Base-by-base conservation (phyloP, 2,888 invertebrate species). In the Mesorhabditis sp. region DNA sequence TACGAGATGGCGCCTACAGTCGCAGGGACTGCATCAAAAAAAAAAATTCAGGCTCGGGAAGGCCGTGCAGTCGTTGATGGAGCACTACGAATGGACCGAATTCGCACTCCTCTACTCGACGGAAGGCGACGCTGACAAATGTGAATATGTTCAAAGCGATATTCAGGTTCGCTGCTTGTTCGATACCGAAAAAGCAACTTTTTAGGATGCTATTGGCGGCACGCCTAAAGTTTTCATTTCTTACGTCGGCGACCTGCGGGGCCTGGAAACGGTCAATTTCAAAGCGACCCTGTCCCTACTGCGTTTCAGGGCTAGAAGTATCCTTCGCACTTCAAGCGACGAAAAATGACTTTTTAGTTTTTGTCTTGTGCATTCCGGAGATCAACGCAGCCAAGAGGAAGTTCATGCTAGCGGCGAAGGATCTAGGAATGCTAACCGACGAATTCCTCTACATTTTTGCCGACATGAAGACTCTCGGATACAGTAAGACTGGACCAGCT, bases 31-130 rank as follows among this genome's bases (percentile, higher is more conserved):
- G 28, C 28, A 28, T 28, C 28, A 28, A 28, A 1, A 28, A 1
- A 28, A 10, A 50, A 50, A 44, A 28, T 72, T 66, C 65, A 78
- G 80, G 5, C 68, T 80, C 3, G 80, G 78, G 4, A 71, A 73
- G 45, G 80, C 78, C 4, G 68, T 80, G 41, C 70, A 70, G 42
- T 75, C 75, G 65, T 68, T 78, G 4, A 76, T 80, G 76, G 62
- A 58, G 10, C 74, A 76, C 45, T 77, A 76, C 50, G 75, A 65
- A 5, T 80, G 80, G 80, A 71, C 72, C 7, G 75, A 77, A 13
- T 76, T 80, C 28, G 80, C 78, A n/a, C 74, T 78, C n/a, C 70
- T 80, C 62, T 80, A 75, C 66, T 69, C 73, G 4, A 75, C 74
- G 63, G 77, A 77, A 63, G 74, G 74, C 50, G 76, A 76, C 43